Evolutionary conservation across 92 coral and sea anemone species (phyloP).

Genomic region (Anthopleura xanthogrammica): DNA sequence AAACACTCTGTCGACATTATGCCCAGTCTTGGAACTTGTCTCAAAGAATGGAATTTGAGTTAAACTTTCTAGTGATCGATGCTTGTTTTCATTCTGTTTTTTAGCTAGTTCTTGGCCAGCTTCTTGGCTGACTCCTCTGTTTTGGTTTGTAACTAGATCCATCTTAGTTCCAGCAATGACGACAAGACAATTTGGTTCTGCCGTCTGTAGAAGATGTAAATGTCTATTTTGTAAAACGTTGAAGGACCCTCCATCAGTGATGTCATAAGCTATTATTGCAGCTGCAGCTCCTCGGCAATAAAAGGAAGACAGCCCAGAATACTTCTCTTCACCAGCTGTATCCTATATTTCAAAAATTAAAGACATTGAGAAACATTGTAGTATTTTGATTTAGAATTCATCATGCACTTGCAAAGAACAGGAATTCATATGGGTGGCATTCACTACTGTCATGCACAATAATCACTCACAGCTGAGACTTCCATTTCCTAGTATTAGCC

Average conservation of each 20-base stretch:
- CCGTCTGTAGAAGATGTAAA: conserved; percentile 76
- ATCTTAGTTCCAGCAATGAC: conserved; percentile 87
- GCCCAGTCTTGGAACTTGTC: conserved; percentile 93
- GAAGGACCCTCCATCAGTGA: conserved; percentile 61
- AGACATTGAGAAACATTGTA: no score
- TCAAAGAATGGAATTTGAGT: conserved; percentile 78
- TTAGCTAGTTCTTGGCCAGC: conserved; percentile 74
- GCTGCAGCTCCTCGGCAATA: conserved; percentile 99
- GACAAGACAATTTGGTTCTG: conserved; percentile 85
- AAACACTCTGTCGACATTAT: conserved; percentile 86
- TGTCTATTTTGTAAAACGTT: conserved; percentile 73
- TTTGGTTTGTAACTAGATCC: conserved; percentile 67
- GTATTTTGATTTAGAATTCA: no score
- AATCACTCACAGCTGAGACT: no score
- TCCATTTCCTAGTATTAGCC: no score
- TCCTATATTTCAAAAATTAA: conserved; percentile 53
- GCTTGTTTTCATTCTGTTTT: conserved; percentile 68
- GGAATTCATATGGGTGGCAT: no score
- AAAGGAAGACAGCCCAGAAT: conserved; percentile 86
- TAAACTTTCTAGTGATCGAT: conserved; percentile 47
- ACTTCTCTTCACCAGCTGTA: conserved; percentile 97
- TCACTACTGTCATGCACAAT: no score
- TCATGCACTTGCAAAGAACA: no score
- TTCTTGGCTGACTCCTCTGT: conserved; percentile 50
- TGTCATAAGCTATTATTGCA: conserved; percentile 89